phyloP scores from a whole-genome alignment of 64 coral and sea anemone species.

The Dendronephthya gigantea region DNA sequence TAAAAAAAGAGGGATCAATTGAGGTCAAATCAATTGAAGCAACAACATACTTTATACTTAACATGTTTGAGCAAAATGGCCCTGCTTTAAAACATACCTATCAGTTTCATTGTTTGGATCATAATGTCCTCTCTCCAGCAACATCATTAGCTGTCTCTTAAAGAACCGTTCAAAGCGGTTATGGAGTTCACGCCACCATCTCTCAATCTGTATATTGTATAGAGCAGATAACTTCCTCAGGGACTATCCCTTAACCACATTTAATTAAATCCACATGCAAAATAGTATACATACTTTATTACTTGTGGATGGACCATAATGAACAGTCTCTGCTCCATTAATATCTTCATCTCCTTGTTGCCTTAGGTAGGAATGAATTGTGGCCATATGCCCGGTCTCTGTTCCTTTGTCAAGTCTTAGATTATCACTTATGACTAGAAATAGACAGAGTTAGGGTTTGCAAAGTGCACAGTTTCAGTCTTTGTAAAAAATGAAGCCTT shows the following conservation, averaged over 20 bases:
- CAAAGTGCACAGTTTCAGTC: background rate
- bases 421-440: background rate
- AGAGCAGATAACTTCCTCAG: background rate
- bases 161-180: slow-evolving; percentile 33
- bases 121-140: slow-evolving; percentile 41
- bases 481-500: background rate
- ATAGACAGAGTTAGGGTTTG: background rate
- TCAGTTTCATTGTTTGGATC: slow-evolving; percentile 33
- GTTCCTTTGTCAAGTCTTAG: background rate
- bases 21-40: background rate
- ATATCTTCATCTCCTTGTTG: background rate
- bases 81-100: slow-evolving; percentile 3
- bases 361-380: slow-evolving; percentile 3
- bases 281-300: background rate
- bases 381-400: background rate
- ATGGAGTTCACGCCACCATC: slow-evolving; percentile 46
- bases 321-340: background rate
- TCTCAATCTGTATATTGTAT: slow-evolving; percentile 25
- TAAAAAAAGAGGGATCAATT: background rate
- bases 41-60: no score
- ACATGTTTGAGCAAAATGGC: no score
- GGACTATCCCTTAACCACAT: background rate
- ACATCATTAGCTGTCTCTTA: slow-evolving; percentile 30
- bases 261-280: background rate
- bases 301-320: slow-evolving; percentile 5